Evolutionary conservation across 53 echinoderm and acorn worm species (phyloP).

Genomic region (Henricia sp.): DNA sequence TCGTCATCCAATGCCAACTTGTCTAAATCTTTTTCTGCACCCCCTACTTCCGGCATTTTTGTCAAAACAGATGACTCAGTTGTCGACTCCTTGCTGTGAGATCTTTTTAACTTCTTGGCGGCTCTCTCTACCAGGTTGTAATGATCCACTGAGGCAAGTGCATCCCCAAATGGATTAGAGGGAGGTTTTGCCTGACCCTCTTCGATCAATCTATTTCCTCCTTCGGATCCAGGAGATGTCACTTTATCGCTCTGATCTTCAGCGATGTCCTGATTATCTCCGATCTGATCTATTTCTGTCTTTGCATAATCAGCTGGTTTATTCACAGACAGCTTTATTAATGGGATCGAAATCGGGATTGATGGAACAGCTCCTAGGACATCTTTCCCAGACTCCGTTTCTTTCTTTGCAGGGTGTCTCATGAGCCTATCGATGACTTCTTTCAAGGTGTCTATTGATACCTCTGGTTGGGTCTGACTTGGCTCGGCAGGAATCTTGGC

Average conservation of each 20-base stretch:
- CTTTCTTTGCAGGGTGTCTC: slow-evolving; percentile 4
- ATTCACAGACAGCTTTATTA: slow-evolving; percentile 19
- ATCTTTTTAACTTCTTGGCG: slow-evolving; percentile 42
- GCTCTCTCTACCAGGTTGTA: slow-evolving; percentile 6
- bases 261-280: neutral
- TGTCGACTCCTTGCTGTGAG: slow-evolving; percentile 20
- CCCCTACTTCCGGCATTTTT: neutral
- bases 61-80: neutral
- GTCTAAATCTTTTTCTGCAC: neutral
- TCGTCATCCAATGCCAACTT: neutral
- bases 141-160: slow-evolving; percentile 36
- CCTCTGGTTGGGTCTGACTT: neutral
- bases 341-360: slow-evolving; percentile 36
- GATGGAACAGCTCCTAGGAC: neutral
- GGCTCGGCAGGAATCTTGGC: neutral
- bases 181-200: slow-evolving; percentile 4
- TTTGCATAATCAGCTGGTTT: neutral
- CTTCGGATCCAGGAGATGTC: neutral
- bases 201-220: neutral
- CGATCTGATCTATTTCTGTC: neutral
- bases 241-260: neutral
- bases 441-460: slow-evolving; percentile 37
- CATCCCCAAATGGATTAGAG: slow-evolving; percentile 32
- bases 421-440: slow-evolving; percentile 33
- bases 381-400: neutral